These are phyloP conservation scores for Nyctibius grandis DNA, from an alignment of 2,797 vertebrate genomes.

Conservation along the genomic window DNA sequence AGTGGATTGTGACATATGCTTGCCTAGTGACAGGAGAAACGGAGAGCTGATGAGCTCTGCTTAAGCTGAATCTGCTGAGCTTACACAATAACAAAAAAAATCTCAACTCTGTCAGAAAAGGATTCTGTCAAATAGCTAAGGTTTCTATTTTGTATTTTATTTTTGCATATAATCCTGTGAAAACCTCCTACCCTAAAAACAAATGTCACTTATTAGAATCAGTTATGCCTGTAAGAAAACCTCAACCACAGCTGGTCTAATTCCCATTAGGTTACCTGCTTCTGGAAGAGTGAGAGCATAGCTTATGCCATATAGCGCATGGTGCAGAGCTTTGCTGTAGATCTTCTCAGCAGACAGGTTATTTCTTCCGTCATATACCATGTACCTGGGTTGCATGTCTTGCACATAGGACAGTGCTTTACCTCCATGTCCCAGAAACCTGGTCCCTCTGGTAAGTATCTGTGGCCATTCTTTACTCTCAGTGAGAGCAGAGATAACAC, in stretches of 20 bases:
- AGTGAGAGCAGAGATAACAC: not conserved
- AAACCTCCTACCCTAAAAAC: not conserved
- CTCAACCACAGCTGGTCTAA: not conserved
- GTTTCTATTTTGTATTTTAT: not conserved
- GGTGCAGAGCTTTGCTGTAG: not conserved
- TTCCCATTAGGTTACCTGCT: not conserved
- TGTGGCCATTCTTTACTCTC: rapidly evolving
- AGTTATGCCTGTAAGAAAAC: not conserved
- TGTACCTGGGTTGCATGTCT: not conserved
- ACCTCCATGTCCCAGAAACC: not conserved
- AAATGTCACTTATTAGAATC: not conserved
- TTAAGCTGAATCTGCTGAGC: conserved; percentile 12
- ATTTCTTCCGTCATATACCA: not conserved
- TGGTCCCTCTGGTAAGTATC: not conserved
- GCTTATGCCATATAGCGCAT: not conserved
- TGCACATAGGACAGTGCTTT: not conserved
- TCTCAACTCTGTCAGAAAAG: not conserved
- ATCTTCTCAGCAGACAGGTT: not conserved
- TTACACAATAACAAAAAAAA: not conserved
- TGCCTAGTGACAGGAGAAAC: not conserved
- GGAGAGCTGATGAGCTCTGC: conserved; percentile 1
- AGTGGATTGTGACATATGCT: not conserved
- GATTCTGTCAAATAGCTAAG: not conserved
- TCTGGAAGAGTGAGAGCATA: not conserved
- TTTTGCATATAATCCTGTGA: not conserved